Base-by-base conservation (phyloP, 1,140 invertebrate genomes). In the Cepaea nemoralis region DNA sequence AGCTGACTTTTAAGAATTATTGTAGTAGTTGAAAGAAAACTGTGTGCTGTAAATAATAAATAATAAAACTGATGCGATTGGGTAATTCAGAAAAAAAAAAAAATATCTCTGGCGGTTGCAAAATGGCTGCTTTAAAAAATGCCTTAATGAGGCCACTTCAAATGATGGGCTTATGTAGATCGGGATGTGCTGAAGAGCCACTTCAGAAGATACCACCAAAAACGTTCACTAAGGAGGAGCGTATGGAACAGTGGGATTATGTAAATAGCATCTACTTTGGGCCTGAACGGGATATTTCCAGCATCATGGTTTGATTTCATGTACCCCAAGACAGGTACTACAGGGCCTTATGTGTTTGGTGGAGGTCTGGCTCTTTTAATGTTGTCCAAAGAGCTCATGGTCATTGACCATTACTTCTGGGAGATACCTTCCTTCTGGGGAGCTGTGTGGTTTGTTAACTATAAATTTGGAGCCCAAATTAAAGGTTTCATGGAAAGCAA, bases 261-360 rank as follows among this genome's bases (percentile, higher is more conserved):
- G 88, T 87, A 24, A 85, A 90, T 74, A 76, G 87, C 50, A 83
- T 89, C 37, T 91, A 88, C 84, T 90, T 89, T 85, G 91, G 91
- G 0, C 92, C 92, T 42, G 92, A 94, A 85, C 87, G 94, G 82
- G 94, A 95, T 98, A 86, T 90, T 99, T 85, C 97, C 98, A 71
- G 97, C 98, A 86, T 95, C 96, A 93, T 99, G 97, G 97, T 98
- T 98, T 92, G 93, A 95, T 86, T 94, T 96, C 86, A 97, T 99
- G 90, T 98, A 99, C 90, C 94, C 95, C 59, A 98, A 98, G 93
- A 98, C 97, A 86, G 98, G 98, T 90, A 93, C 93, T 0, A 93
- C 93, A 82, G 94, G 94, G 74, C 97, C 97, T n/a, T 99, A 99
- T 90, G 92, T 95, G 69, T 96, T 99, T 87, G 94, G 94, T 31